Conservation (phyloP, 2,888 invertebrate genomes). For the Macrophya alboannulata region DNA sequence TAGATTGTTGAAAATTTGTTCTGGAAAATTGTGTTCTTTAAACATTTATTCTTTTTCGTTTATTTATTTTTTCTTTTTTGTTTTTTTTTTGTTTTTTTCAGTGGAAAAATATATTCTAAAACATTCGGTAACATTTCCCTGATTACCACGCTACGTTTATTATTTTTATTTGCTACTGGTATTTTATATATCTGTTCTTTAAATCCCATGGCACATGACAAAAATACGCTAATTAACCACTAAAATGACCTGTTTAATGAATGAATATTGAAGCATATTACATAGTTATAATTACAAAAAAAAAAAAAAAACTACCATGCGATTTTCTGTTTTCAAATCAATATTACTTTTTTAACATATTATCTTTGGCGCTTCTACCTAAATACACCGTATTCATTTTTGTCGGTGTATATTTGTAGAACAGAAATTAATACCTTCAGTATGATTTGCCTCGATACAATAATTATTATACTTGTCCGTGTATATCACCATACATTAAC, state of each 20-base stretch:
- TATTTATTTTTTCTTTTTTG: neutral
- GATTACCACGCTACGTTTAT: conserved; percentile 37
- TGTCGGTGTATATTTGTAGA: neutral
- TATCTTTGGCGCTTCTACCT: conserved; percentile 35
- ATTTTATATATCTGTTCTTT: conserved; percentile 19
- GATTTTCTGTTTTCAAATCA: conserved; percentile 31
- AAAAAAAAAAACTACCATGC: neutral
- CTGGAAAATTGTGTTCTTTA: conserved; percentile 18
- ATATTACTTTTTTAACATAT: conserved; percentile 23
- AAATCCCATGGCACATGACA: conserved; percentile 46
- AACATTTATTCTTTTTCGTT: too few species aligned
- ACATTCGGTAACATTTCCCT: neutral
- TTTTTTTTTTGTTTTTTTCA: conserved; percentile 5
- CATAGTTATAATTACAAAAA: neutral
- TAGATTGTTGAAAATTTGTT: conserved; percentile 43
- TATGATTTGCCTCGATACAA: conserved; percentile 25
- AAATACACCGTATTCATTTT: conserved; percentile 15
- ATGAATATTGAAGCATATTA: conserved; percentile 20
- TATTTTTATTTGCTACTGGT: conserved; percentile 22
- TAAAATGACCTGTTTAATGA: neutral
- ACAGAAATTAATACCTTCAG: conserved; percentile 21
- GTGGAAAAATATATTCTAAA: conserved; percentile 49
- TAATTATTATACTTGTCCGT: conserved; percentile 30
- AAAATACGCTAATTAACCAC: conserved; percentile 33
- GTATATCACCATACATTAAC: neutral